A percentile compares a stretch with the other conserved stretches of the same genome.
Conservation (phyloP, 1,140 invertebrate species). For the Papilio xuthus region DNA sequence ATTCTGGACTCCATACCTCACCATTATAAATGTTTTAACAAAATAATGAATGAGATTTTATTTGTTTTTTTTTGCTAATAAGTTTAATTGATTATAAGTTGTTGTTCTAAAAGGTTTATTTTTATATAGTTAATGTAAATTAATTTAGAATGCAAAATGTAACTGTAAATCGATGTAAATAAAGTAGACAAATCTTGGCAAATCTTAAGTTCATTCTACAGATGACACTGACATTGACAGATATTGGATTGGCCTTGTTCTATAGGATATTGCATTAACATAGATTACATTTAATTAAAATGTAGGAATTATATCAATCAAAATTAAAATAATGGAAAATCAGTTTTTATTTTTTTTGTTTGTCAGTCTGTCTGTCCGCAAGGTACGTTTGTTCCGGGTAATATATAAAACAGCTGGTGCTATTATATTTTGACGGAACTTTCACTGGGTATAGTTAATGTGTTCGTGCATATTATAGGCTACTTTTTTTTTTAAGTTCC, state of each 20-base stretch:
- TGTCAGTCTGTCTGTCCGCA: too few relatives aligned
- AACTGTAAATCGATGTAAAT: neutral
- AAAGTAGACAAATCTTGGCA: slow-evolving; percentile 4
- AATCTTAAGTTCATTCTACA: neutral
- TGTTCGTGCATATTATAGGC: too few relatives aligned
- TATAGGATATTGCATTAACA: neutral
- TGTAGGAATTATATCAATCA: too few relatives aligned
- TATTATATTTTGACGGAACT: too few relatives aligned
- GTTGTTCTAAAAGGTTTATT: slow-evolving; percentile 48
- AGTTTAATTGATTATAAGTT: neutral
- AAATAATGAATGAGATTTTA: neutral
- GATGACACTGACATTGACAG: neutral
- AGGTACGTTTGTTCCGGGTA: too few relatives aligned
- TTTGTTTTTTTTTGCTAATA: neutral
- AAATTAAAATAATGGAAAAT: too few relatives aligned
- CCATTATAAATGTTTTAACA: slow-evolving; percentile 45
- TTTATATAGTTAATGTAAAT: neutral
- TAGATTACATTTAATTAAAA: too few relatives aligned
- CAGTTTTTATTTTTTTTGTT: too few relatives aligned
- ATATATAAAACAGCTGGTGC: too few relatives aligned
- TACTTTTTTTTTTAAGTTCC: too few relatives aligned
- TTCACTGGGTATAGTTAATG: too few relatives aligned
- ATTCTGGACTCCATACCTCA: slow-evolving; percentile 49
- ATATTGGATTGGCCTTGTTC: neutral
- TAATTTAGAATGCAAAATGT: neutral